Conservation (phyloP, 23 tunicate genomes). For the Phallusia fumigata region DNA sequence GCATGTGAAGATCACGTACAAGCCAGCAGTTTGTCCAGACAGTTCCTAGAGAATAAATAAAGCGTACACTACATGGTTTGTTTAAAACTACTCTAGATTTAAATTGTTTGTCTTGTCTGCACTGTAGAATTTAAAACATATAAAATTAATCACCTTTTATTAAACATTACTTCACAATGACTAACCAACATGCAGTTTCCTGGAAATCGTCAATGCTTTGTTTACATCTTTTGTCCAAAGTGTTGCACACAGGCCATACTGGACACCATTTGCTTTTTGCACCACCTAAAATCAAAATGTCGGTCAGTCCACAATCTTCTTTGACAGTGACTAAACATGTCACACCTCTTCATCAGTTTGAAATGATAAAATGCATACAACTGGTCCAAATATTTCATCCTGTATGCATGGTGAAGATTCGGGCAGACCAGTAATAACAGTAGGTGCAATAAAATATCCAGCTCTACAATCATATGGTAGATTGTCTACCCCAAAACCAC, state of each 20-base stretch:
- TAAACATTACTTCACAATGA: background rate
- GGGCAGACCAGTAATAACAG: slow-evolving; percentile 58
- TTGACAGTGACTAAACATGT: background rate
- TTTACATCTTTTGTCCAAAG: slow-evolving; percentile 63
- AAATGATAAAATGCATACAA: slow-evolving; percentile 60
- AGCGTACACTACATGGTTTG: too few relatives aligned
- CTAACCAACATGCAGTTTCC: slow-evolving; percentile 53
- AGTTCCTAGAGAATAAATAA: slow-evolving; percentile 39
- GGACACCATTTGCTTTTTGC: slow-evolving; percentile 52
- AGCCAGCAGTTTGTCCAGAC: slow-evolving; percentile 95
- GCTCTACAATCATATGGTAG: slow-evolving; percentile 41
- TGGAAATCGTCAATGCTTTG: slow-evolving; percentile 56
- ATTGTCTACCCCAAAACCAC: slow-evolving; percentile 50
- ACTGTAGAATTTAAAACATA: background rate
- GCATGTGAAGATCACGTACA: slow-evolving; percentile 78
- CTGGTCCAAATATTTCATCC: slow-evolving; percentile 97
- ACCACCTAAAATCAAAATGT: slow-evolving; percentile 20
- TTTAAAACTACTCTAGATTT: too few relatives aligned
- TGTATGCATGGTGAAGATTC: slow-evolving; percentile 37
- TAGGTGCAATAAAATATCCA: slow-evolving; percentile 70
- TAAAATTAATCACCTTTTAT: too few relatives aligned
- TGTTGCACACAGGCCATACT: slow-evolving; percentile 69
- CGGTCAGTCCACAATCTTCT: background rate
- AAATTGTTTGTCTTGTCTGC: too few relatives aligned
- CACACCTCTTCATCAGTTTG: slow-evolving; percentile 63